phyloP scores from a whole-genome alignment of 2,113 vertebrate species.

The Oostethus manadensis region DNA sequence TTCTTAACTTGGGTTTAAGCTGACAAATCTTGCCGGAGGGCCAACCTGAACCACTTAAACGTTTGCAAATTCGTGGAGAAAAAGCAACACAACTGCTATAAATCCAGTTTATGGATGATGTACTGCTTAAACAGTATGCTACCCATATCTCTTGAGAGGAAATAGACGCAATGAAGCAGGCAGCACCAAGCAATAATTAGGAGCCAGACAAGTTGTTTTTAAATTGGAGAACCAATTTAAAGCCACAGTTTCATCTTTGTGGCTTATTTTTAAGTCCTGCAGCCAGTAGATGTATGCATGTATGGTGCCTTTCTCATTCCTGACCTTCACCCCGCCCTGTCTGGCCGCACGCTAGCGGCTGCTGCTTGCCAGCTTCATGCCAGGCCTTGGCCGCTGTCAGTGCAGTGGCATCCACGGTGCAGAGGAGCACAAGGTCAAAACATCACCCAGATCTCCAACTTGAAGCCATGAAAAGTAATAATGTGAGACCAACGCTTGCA shows the following conservation, averaged over 20 bases:
- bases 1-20: too few species aligned
- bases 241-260: background rate
- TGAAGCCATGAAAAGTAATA: background rate
- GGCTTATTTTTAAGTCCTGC: background rate
- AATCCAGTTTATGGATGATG: background rate
- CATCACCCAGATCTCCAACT: slow-evolving; percentile 8
- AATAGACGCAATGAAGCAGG: background rate
- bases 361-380: slow-evolving; percentile 59
- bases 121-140: background rate
- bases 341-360: slow-evolving; percentile 46
- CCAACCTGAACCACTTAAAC: too few species aligned
- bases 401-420: slow-evolving; percentile 36
- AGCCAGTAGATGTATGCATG: background rate
- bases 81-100: too few species aligned
- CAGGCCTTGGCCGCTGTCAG: slow-evolving; percentile 53
- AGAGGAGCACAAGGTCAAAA: slow-evolving; percentile 53
- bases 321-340: slow-evolving; percentile 58
- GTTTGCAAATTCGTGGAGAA: too few species aligned
- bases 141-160: background rate
- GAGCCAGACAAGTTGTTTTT: background rate
- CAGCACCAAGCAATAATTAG: background rate
- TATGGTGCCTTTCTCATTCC: slow-evolving; percentile 18
- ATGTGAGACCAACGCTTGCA: background rate
- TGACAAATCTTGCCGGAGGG: too few species aligned
- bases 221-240: background rate